Percentiles rank a stretch among this genome's conserved stretches.
These are phyloP conservation scores for Aporrectodea caliginosa DNA, from an alignment of 1,140 invertebrate species.

Conservation along the genomic window DNA sequence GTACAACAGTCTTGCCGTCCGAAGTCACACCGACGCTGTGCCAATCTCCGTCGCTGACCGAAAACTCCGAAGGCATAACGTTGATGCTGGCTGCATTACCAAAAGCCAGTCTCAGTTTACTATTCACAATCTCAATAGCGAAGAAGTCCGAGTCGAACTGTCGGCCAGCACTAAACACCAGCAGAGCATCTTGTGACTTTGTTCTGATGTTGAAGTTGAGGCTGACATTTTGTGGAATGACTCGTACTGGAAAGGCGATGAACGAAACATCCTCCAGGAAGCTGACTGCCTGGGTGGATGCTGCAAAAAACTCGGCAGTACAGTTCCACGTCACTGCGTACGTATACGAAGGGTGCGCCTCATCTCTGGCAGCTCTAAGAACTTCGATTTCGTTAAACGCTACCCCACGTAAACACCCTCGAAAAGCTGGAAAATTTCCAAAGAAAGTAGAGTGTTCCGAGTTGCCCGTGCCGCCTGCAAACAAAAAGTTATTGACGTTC, in stretches of 20 bases:
- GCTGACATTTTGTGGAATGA: conserved; percentile 44
- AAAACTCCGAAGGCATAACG: conserved; percentile 61
- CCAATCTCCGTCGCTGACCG: conserved; percentile 78
- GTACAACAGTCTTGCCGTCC: conserved; percentile 66
- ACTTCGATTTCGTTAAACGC: conserved; percentile 81
- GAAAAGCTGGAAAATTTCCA: conserved; percentile 79
- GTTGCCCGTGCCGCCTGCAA: conserved; percentile 81
- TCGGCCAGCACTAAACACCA: conserved; percentile 66
- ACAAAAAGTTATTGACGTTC: conserved; percentile 75
- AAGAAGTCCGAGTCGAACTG: conserved; percentile 68
- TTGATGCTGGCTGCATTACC: conserved; percentile 67
- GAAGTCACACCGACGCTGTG: conserved; percentile 69
- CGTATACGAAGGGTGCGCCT: conserved; percentile 43
- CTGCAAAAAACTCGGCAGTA: conserved; percentile 75
- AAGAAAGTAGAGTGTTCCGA: conserved; percentile 78
- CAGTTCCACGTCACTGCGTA: conserved; percentile 81
- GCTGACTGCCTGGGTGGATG: conserved; percentile 72
- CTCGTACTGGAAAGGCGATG: conserved; percentile 53
- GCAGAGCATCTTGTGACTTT: conserved; percentile 68
- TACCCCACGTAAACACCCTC: conserved; percentile 85
- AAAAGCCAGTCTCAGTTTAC: conserved; percentile 64
- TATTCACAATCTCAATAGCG: conserved; percentile 69
- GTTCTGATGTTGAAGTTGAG: conserved; percentile 77
- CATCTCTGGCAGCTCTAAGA: conserved; percentile 60
- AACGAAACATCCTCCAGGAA: conserved; percentile 64